These are phyloP conservation scores for Bembecia ichneumoniformis DNA, from an alignment of 2,888 invertebrate genomes.

Conservation along the genomic window DNA sequence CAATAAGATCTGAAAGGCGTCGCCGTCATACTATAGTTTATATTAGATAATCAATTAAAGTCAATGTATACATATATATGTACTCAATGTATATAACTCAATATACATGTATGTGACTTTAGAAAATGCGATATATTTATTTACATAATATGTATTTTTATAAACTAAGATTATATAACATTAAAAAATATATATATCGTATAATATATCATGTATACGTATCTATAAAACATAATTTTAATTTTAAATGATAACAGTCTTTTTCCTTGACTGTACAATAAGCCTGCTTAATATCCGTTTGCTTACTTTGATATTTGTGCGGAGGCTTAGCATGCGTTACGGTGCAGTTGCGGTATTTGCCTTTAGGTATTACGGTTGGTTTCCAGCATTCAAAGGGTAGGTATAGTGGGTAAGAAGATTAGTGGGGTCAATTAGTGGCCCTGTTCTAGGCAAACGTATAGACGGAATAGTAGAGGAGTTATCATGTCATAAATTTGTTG, in stretches of 20 bases:
- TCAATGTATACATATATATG: no score
- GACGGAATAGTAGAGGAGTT: constrained; percentile 7
- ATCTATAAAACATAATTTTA: neutral
- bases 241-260: constrained; percentile 5
- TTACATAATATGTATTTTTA: no score
- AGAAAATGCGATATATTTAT: no score
- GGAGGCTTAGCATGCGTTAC: constrained; percentile 41
- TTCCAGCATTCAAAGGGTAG: constrained; percentile 35
- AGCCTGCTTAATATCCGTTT: constrained; percentile 53
- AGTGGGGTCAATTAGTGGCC: constrained; percentile 43
- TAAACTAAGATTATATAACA: no score
- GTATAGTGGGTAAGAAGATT: constrained; percentile 37
- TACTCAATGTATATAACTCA: no score
- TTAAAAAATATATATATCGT: no score
- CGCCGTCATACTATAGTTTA: no score
- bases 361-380: constrained; percentile 25
- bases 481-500: neutral
- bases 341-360: constrained; percentile 34
- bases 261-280: constrained; percentile 27
- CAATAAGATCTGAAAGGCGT: no score
- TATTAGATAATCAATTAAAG: no score
- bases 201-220: no score
- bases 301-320: constrained; percentile 60
- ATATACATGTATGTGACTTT: no score
- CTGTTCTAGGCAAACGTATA: constrained; percentile 17